These are phyloP conservation scores for Actenoides hombroni DNA, from an alignment of 2,113 vertebrate genomes.

Conservation along the genomic window DNA sequence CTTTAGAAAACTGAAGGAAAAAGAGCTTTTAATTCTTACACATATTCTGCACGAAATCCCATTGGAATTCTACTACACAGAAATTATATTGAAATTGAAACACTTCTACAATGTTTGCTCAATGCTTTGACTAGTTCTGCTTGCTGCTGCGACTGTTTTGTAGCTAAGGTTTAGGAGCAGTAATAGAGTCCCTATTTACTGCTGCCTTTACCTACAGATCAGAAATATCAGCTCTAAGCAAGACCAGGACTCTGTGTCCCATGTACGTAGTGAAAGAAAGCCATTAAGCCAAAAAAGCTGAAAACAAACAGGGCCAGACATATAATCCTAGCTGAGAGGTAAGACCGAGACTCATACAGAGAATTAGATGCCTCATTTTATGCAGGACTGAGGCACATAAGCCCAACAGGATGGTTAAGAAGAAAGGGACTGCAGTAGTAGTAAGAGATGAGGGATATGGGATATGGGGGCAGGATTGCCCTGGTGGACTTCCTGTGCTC, in stretches of 20 bases:
- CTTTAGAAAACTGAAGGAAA: slow-evolving; percentile 25
- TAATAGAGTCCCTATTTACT: neutral
- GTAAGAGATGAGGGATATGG: neutral
- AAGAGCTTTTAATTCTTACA: neutral
- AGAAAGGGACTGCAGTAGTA: neutral
- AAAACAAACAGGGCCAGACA: neutral
- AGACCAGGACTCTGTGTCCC: neutral
- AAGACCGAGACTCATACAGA: neutral
- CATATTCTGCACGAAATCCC: neutral
- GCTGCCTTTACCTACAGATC: neutral
- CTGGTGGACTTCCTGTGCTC: slow-evolving; percentile 7
- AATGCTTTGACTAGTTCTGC: neutral
- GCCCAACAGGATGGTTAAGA: neutral
- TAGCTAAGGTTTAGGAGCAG: neutral
- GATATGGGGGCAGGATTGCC: neutral
- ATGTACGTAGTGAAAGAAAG: neutral
- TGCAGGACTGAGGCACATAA: neutral
- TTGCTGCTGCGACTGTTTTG: neutral
- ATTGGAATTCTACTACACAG: neutral
- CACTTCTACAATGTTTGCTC: neutral
- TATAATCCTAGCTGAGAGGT: neutral
- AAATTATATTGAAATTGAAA: neutral
- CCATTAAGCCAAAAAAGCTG: neutral
- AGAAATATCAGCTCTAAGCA: neutral
- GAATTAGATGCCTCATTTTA: neutral